These are phyloP conservation scores for Lepas anatifera DNA, from an alignment of 2,888 invertebrate species.

Conservation along the genomic window DNA sequence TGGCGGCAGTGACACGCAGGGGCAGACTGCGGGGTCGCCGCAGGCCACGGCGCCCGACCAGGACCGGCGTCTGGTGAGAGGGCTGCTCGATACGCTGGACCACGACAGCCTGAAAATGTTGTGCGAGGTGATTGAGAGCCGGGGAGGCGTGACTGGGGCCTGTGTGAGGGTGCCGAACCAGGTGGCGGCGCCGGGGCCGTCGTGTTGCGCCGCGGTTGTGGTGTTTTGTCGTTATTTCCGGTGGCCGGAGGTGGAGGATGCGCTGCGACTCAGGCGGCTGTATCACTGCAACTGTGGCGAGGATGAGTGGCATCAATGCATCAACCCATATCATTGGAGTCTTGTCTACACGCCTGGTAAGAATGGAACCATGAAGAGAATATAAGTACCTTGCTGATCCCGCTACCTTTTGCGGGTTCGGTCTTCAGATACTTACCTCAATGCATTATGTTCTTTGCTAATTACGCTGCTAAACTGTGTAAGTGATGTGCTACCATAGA, in stretches of 20 bases:
- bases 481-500: too few species aligned
- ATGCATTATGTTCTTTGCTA: too few species aligned
- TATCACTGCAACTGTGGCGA: neutral
- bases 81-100: neutral
- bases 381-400: too few species aligned
- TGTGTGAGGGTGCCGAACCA: neutral
- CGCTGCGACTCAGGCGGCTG: neutral
- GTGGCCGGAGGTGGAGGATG: neutral
- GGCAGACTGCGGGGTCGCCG: neutral
- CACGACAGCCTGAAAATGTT: neutral
- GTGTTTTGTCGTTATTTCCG: constrained; percentile 2
- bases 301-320: neutral
- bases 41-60: neutral
- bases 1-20: neutral
- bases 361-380: too few species aligned
- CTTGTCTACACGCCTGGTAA: neutral
- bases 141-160: neutral
- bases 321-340: neutral
- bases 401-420: too few species aligned
- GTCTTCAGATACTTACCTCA: too few species aligned
- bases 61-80: neutral
- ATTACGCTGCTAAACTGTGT: too few species aligned
- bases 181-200: neutral
- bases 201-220: neutral
- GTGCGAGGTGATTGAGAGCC: neutral